Conservation (phyloP, 2,888 invertebrate species). For the Lymantria dispar region DNA sequence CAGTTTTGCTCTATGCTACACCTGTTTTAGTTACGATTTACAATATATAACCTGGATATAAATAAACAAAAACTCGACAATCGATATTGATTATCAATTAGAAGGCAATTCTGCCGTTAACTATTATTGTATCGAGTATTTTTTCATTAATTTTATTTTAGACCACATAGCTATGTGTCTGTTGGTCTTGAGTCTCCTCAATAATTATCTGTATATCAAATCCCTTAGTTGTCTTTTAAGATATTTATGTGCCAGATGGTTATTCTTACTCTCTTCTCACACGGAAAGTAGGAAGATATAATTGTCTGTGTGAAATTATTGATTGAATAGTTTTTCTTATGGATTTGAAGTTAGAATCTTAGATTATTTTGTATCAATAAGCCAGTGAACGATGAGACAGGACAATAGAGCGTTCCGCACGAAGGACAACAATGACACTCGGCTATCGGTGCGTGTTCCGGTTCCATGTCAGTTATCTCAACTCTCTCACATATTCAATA, state of each 20-base stretch:
- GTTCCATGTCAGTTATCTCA: slow-evolving; percentile 36
- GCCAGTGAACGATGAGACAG: slow-evolving; percentile 29
- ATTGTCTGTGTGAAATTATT: too few species aligned
- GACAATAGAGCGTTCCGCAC: slow-evolving; percentile 55
- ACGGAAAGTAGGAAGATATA: too few species aligned
- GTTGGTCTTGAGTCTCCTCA: too few species aligned
- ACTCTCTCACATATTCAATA: slow-evolving; percentile 17
- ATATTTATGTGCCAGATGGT: too few species aligned
- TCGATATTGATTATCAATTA: slow-evolving; percentile 16
- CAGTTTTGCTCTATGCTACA: slow-evolving; percentile 14
- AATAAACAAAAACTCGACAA: slow-evolving; percentile 15
- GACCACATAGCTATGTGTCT: too few species aligned
- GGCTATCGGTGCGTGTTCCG: slow-evolving; percentile 40
- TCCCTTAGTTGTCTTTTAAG: too few species aligned
- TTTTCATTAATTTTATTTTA: too few species aligned
- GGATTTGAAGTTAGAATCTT: slow-evolving; percentile 13
- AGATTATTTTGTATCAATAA: slow-evolving; percentile 20
- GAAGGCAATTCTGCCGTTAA: slow-evolving; percentile 12
- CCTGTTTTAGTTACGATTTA: slow-evolving; percentile 14
- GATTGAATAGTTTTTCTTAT: slow-evolving; percentile 1
- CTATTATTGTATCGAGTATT: too few species aligned
- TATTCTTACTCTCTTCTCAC: too few species aligned
- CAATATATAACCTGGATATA: slow-evolving; percentile 14
- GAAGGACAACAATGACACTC: slow-evolving; percentile 58
- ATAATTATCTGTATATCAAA: too few species aligned